Base-by-base conservation (phyloP, 92 coral and sea anemone genomes). In the Porites cylindrica region DNA sequence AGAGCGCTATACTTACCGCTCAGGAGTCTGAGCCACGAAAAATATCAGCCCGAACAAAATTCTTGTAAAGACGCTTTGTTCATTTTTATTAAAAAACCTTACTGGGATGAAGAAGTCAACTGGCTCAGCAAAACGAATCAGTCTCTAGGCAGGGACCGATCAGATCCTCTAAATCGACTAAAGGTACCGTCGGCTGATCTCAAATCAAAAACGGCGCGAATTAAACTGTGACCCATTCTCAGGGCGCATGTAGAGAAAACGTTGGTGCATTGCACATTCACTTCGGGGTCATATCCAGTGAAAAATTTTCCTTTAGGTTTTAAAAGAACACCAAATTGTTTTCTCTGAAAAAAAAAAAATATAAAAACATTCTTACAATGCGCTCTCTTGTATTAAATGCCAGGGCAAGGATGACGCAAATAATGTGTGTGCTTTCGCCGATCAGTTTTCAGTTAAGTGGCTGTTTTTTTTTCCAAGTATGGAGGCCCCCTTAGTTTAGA, bases 201-300 rank as follows among this genome's bases (percentile, higher is more conserved):
- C 6, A 50, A 26, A 2, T 51, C 60, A 51, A 95, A 95, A 3
- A 88, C 68, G 9, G 89, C 85, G 19, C 98, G 75, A 13, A 96
- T 94, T 32, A 87, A 77, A 52, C 95, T 96, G 73, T 96, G 98
- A 14, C 98, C 96, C 51, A 92, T 88, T 17, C 98, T 90, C 67
- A 94, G 88, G 0, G 96, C 98, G 2, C 98, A 94, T 23, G 98
- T 82, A 18, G 98, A 91, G 70, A 96, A 94, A 54, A 67, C 86
- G 70, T 96, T 96, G 68, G 80, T 72, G 6, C 94, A 76, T 1
- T 90, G 88, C 16, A 96, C 90, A 52, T 94, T 87, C 20, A 87
- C 90, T 11, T 69, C 82, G 2, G 84, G 70, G 24, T 84, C 70
- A 91, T 94, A 94, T 2, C 96, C 97, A 17, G 23, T 64, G 76